Base-by-base conservation (phyloP, 2,888 invertebrate species). In the Trissolcus japonicus region DNA sequence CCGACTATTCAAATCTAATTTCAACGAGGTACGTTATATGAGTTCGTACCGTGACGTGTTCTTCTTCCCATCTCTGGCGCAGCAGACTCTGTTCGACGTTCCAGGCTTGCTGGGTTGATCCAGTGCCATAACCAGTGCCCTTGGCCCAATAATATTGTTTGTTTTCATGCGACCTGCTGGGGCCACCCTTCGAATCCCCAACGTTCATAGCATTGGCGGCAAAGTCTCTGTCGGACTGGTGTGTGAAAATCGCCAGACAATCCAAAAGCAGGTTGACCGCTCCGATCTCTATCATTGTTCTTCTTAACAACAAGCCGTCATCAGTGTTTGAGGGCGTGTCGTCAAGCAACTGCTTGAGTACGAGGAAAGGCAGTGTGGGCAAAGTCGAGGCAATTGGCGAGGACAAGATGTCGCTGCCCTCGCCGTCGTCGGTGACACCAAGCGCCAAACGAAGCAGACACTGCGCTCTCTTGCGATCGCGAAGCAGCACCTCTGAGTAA, bases 121-220 rank as follows among this genome's bases (percentile, higher is more conserved):
- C 98, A 0, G 97, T 98, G 57, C 98, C 98, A 90, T 98, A 98
- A 1, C 98, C 98, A 2, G 98, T 98, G 51, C 98, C 98, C 89
- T 98, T 98, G 0, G 97, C 98, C 97, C 97, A 98, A 89, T 97
- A 96, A 80, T 94, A 90, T 85, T 95, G 95, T 43, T 93, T 93
- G 85, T 94, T 94, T 81, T 95, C 93, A 83, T 94, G 93, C 65
- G 83, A 84, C 4, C 84, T 82, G 16, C 82, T 82, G 2, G 82
- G 80, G 54, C 83, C 57, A 79, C 83, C 76, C 79, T 89, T 74
- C 29, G 79, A 35, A 0, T 80, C 51, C 65, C 85, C 90, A 2
- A 90, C 91, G 4, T 89, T 89, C 81, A 90, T 91, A n/a, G 90
- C 90, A 2, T 88, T 89, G 80, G 90, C 91, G 3, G 13, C 7